Conservation (phyloP, 2,888 invertebrate genomes). For the Archips crataeganus region DNA sequence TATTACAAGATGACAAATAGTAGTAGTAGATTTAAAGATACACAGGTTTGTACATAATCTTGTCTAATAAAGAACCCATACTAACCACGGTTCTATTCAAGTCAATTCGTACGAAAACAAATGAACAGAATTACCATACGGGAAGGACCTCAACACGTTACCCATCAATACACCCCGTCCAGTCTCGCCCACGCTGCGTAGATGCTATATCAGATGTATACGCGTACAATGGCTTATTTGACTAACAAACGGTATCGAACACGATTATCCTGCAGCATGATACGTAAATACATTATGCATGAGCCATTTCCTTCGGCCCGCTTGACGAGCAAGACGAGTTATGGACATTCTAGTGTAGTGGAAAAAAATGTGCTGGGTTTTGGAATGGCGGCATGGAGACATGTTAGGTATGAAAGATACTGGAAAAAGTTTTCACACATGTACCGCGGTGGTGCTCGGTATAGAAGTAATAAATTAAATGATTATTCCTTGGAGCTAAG, state of each 20-base stretch:
- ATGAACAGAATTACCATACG: conserved; percentile 15
- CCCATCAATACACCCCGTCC: conserved; percentile 24
- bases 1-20: no score
- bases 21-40: no score
- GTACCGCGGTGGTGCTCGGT: no score
- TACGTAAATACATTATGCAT: conserved; percentile 72
- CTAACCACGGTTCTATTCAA: conserved; percentile 4
- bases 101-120: conserved; percentile 18
- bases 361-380: conserved; percentile 1
- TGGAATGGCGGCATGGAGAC: background rate
- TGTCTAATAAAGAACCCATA: background rate
- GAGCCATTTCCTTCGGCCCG: conserved; percentile 68
- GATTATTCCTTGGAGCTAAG: no score
- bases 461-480: no score
- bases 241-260: conserved; percentile 80
- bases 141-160: conserved; percentile 7
- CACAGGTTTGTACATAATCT: no score
- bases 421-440: background rate
- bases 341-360: conserved; percentile 27
- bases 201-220: conserved; percentile 64
- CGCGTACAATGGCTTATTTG: conserved; percentile 79
- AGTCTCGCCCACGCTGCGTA: conserved; percentile 40
- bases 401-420: background rate
- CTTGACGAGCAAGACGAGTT: conserved; percentile 47
- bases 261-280: conserved; percentile 69